Evolutionary conservation across 2,888 invertebrate genomes (phyloP).

Genomic region (Drosophila crucigera): DNA sequence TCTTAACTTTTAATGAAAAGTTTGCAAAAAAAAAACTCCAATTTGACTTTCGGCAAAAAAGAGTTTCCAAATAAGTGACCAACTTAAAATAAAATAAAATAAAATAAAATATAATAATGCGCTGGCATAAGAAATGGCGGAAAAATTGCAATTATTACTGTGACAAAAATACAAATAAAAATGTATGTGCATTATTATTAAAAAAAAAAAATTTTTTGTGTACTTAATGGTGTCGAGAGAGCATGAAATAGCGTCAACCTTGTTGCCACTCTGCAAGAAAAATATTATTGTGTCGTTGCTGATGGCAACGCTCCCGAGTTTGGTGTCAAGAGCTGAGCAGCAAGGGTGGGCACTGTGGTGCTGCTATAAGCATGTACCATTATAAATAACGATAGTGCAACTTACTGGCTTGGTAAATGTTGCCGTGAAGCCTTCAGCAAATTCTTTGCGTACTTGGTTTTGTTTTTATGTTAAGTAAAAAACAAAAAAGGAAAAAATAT

Average conservation of each 20-base stretch:
- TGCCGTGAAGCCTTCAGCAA: slow-evolving; percentile 3
- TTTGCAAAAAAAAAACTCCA: slow-evolving; percentile 20
- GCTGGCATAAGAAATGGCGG: slow-evolving; percentile 4
- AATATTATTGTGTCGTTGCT: slow-evolving; percentile 58
- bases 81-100: slow-evolving; percentile 3
- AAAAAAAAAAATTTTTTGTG: slow-evolving; percentile 13
- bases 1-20: slow-evolving; percentile 63
- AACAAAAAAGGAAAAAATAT: neutral
- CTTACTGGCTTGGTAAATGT: slow-evolving; percentile 8
- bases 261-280: slow-evolving; percentile 61
- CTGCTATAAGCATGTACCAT: slow-evolving; percentile 1
- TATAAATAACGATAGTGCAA: slow-evolving; percentile 7
- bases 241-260: slow-evolving; percentile 56
- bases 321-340: slow-evolving; percentile 36
- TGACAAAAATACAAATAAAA: slow-evolving; percentile 43
- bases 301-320: slow-evolving; percentile 36
- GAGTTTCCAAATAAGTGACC: neutral
- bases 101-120: slow-evolving; percentile 15
- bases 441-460: slow-evolving; percentile 15
- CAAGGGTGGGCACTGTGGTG: neutral
- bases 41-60: slow-evolving; percentile 15
- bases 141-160: slow-evolving; percentile 37
- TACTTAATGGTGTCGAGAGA: slow-evolving; percentile 61
- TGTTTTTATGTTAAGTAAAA: neutral
- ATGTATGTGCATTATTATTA: slow-evolving; percentile 28